A percentile compares a stretch with the other conserved stretches of the same genome.
These are phyloP conservation scores for Toxotes chatareus DNA, from an alignment of 2,113 vertebrate species.

Conservation along the genomic window DNA sequence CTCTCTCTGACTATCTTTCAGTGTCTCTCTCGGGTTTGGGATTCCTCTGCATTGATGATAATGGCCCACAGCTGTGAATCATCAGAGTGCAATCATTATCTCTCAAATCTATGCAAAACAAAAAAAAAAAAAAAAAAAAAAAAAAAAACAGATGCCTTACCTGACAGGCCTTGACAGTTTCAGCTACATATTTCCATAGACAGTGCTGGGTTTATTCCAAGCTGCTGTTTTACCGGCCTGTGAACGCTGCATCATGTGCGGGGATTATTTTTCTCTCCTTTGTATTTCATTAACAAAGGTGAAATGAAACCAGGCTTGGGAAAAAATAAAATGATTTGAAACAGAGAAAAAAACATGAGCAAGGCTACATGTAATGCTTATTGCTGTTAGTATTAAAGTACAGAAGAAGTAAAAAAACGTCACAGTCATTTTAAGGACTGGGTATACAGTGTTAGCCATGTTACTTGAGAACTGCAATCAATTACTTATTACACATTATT, in stretches of 20 bases:
- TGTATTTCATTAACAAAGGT: conserved; percentile 11
- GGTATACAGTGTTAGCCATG: neutral
- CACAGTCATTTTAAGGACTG: neutral
- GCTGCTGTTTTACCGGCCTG: conserved; percentile 9
- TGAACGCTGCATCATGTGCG: conserved; percentile 3
- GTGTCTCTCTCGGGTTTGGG: conserved; percentile 1
- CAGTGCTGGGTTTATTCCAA: conserved; percentile 2
- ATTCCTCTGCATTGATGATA: conserved; percentile 43
- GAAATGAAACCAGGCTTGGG: neutral
- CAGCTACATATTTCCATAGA: conserved; percentile 35
- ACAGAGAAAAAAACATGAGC: neutral
- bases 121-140: too few species aligned
- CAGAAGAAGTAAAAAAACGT: neutral
- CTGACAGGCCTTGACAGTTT: conserved; percentile 51
- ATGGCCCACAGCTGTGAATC: conserved; percentile 61
- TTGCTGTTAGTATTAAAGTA: neutral
- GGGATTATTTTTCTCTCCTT: neutral
- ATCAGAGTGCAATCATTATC: conserved; percentile 53
- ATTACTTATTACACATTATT: neutral
- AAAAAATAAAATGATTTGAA: neutral
- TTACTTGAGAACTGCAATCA: neutral
- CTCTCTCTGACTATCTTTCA: conserved; percentile 10
- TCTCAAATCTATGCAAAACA: conserved; percentile 33
- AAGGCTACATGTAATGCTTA: neutral
- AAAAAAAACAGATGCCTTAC: conserved; percentile 49